Base-by-base conservation (phyloP, 2,113 vertebrate genomes). In the Egretta garzetta region DNA sequence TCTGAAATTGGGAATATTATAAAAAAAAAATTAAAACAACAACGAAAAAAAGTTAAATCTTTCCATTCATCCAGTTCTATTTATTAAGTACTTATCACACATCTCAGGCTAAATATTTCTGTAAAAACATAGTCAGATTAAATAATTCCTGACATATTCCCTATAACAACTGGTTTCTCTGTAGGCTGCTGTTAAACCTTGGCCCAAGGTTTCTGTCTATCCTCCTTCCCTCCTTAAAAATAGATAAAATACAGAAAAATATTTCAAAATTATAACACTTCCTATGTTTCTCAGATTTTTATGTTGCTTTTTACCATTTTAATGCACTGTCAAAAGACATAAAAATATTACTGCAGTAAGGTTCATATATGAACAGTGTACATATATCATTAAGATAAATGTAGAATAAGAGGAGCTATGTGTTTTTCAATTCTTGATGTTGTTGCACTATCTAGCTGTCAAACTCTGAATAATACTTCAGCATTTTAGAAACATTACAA, bases 401-500 rank as follows among this genome's bases (percentile, higher is more conserved):
- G 1, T 30, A 79, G 66, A 89, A 67, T 27, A 92, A 85, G 67
- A 50, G 5, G 13, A 67, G 7, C 2, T 89, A 24, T 19, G 13
- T 75, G 27, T 28, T 93, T 88, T 91, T 68, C 58, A 75, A 14
- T 84, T 95, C 33, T 89, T 96, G 68, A 52, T 88, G 35, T 62
- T 88, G 55, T 62, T 92, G 62, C 76, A 90, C 33, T 94, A 81
- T 73, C 24, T 74, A 70, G 37, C 53, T 87, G 66, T 75, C 91
- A 96, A 75, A 84, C 79, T 85, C 70, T 94, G 64, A 96, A 37
- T 80, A 94, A 84, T 76, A 79, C 3, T 74, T 62, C 6, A 75
- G 49, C 45, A 85, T 76, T 96, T 96, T 76, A 91, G 45, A 96
- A 95, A 79, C 63, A 64, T 82, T 95, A 75, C 24, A 92, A 89